These are phyloP conservation scores for Ahaetulla prasina DNA, from an alignment of 2,113 vertebrate species.

Conservation along the genomic window DNA sequence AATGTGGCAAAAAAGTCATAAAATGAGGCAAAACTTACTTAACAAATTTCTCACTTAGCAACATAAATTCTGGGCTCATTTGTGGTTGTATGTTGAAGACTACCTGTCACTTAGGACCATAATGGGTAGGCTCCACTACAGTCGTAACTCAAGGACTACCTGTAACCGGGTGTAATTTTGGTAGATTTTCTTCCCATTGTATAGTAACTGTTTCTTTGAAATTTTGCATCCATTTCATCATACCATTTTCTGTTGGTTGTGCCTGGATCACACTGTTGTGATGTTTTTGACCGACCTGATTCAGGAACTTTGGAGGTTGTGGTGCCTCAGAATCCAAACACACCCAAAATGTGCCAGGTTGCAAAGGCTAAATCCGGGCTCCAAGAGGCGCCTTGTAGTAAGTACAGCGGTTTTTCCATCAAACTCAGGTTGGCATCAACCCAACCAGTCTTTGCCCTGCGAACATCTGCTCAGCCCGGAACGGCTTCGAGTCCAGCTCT, in stretches of 20 bases:
- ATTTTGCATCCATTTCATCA: background rate
- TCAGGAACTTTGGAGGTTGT: background rate
- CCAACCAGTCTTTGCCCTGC: background rate
- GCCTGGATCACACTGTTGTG: background rate
- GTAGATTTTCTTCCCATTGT: background rate
- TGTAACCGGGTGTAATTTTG: background rate
- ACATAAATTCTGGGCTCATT: no score
- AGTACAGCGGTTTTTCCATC: background rate
- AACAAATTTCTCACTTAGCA: no score
- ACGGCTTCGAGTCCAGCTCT: background rate
- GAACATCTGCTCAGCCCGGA: background rate
- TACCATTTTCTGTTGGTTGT: background rate
- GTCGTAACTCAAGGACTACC: background rate
- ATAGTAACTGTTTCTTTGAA: background rate
- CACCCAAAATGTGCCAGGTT: background rate
- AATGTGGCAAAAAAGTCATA: no score
- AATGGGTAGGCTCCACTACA: no score
- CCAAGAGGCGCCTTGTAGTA: background rate
- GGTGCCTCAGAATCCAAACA: background rate
- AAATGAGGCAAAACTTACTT: no score
- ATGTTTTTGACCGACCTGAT: background rate
- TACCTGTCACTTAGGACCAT: background rate
- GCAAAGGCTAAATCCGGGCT: background rate
- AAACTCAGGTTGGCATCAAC: background rate
- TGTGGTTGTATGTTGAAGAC: background rate